Evolutionary conservation across 2,113 vertebrate species (phyloP).

Genomic region (Oriolus oriolus): DNA sequence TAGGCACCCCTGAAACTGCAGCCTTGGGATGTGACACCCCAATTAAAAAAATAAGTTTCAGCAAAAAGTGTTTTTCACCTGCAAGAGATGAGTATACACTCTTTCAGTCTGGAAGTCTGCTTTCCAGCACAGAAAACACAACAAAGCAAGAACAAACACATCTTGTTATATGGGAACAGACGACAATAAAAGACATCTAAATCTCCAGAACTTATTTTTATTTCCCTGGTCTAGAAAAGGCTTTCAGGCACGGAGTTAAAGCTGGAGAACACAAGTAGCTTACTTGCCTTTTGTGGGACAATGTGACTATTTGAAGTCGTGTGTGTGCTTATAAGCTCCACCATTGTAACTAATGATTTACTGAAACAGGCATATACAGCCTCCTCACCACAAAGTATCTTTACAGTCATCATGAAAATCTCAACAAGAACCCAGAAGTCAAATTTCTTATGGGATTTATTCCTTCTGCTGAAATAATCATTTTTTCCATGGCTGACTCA

Average conservation of each 20-base stretch:
- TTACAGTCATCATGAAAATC: neutral
- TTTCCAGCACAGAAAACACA: neutral
- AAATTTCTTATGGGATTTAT: neutral
- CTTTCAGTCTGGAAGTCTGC: neutral
- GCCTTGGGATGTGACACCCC: neutral
- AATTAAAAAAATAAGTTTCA: neutral
- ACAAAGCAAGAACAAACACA: neutral
- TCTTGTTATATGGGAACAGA: neutral
- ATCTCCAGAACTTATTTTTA: neutral
- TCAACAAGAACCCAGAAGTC: neutral
- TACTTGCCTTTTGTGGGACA: neutral
- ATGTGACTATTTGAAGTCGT: neutral
- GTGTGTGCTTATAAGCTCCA: neutral
- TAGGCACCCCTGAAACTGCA: neutral
- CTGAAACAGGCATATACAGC: neutral
- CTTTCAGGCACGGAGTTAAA: neutral
- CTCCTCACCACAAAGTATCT: neutral
- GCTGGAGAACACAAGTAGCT: neutral
- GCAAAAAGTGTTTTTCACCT: neutral
- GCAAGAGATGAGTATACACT: neutral
- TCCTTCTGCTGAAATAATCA: neutral
- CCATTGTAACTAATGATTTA: fast-evolving
- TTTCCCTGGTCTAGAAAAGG: neutral
- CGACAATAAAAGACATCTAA: neutral
- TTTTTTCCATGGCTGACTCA: neutral